Evolutionary conservation across 2,797 vertebrate genomes (phyloP), one percentile per base, ranked within the genome.

Genomic region (Anguilla obscura): DNA sequence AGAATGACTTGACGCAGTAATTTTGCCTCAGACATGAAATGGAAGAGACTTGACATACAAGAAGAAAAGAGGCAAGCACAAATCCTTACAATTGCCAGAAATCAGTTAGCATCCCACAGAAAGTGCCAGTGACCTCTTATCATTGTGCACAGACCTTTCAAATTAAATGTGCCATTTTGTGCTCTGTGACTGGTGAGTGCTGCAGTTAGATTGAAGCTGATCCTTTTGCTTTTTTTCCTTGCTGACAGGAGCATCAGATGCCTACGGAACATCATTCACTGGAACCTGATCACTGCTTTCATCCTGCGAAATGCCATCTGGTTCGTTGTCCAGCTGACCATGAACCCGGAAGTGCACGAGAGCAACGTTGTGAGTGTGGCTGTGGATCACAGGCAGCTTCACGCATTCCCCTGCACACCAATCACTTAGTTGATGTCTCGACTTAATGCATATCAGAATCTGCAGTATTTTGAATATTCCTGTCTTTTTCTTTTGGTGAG

Each of bases 261-360:
- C 89, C 94, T 97, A 89, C 94, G 97, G 48, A 97, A 97, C 92
- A 97, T 97, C 93, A 97, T 97, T 91, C 97, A 97, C 94, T 97
- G 97, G 97, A 97, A 97, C 90, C 93, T 97, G 88, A 97, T 97
- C 92, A 94, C 96, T 0, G 97, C 97, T 87, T 97, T 97, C 92
- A 97, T 97, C 92, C 93, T 97, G 0, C 95, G 97, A 21, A 97
- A 97, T 0, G 96, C 96, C 91, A 97, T 95, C 0, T 97, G 97
- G 97, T 97, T 97, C 0, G 96, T 97, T 88, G 96, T 97, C 60
- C 97, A 97, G 91, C 93, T 97, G 83, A 97, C 96, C 0, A 95
- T 97, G 95, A 97, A 95, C 93, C 97, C 96, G 0, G 95, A 96
- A 82, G 96, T 97, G 88, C 97, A 97, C 0, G 96, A 97, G 92